Conservation (phyloP, 1,140 invertebrate genomes). For the Scaptomyza pallida region DNA sequence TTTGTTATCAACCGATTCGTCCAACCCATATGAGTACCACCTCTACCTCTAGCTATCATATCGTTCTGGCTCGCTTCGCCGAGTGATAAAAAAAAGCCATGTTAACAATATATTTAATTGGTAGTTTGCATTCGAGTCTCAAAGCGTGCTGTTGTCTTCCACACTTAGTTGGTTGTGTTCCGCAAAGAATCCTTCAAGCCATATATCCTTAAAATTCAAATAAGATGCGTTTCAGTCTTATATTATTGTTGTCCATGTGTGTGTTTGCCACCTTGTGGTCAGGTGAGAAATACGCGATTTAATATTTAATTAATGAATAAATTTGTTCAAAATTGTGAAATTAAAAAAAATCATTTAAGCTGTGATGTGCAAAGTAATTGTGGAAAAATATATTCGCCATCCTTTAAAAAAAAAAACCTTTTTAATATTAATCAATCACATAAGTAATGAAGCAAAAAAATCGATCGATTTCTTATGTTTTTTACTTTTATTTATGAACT, state of each 20-base stretch:
- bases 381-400: no score
- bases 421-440: conserved; percentile 26
- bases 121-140: conserved; percentile 70
- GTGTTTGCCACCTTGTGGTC: conserved; percentile 38
- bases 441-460: conserved; percentile 11
- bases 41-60: not conserved
- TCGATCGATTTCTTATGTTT: conserved; percentile 37
- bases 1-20: conserved; percentile 55
- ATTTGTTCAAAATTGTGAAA: not conserved
- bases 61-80: conserved; percentile 22
- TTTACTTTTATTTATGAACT: not conserved
- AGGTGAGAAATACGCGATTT: conserved; percentile 46
- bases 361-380: no score
- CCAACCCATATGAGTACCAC: conserved; percentile 21
- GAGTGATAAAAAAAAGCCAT: conserved; percentile 72
- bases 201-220: conserved; percentile 37
- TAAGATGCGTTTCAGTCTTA: conserved; percentile 44
- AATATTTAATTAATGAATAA: not conserved
- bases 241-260: conserved; percentile 48
- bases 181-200: conserved; percentile 5
- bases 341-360: not conserved
- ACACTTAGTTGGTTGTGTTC: not conserved
- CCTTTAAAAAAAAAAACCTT: not conserved
- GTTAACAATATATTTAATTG: conserved; percentile 83
- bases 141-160: conserved; percentile 50